phyloP scores from a whole-genome alignment of 1,140 invertebrate genomes.

The Pogonomyrmex barbatus region DNA sequence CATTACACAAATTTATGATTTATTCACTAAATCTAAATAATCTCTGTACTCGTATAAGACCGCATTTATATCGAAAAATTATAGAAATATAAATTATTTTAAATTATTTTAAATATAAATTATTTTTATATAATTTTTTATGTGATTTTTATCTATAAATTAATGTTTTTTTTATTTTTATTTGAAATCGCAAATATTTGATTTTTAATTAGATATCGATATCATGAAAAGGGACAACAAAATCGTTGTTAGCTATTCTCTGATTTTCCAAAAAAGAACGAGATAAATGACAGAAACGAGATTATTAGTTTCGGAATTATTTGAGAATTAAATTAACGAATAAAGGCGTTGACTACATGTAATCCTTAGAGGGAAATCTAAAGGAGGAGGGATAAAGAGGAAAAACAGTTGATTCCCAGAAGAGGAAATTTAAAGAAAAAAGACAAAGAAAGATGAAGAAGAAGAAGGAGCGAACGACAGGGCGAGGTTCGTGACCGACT shows the following conservation, averaged over 20 bases:
- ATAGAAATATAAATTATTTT: neutral
- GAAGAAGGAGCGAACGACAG: slow-evolving; percentile 30
- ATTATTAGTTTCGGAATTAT: slow-evolving; percentile 73
- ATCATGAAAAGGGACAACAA: neutral
- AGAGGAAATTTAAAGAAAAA: slow-evolving; percentile 24
- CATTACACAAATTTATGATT: neutral
- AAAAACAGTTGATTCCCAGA: slow-evolving; percentile 15
- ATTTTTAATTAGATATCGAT: slow-evolving; percentile 6
- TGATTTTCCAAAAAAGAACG: neutral
- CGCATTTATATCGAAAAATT: neutral
- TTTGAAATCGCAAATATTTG: neutral
- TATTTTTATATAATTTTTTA: neutral
- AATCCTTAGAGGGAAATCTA: neutral
- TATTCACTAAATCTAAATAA: neutral
- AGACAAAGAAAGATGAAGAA: slow-evolving; percentile 14
- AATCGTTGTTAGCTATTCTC: neutral
- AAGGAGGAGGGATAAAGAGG: slow-evolving; percentile 24
- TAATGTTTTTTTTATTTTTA: neutral
- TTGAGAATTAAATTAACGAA: slow-evolving; percentile 68
- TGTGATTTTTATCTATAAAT: neutral
- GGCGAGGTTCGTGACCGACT: slow-evolving; percentile 29
- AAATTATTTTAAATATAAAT: neutral
- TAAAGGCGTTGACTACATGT: slow-evolving; percentile 57
- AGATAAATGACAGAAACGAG: slow-evolving; percentile 42
- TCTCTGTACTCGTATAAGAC: neutral